Conservation (phyloP, 2,888 invertebrate genomes). For the Pseudoips prasinana region DNA sequence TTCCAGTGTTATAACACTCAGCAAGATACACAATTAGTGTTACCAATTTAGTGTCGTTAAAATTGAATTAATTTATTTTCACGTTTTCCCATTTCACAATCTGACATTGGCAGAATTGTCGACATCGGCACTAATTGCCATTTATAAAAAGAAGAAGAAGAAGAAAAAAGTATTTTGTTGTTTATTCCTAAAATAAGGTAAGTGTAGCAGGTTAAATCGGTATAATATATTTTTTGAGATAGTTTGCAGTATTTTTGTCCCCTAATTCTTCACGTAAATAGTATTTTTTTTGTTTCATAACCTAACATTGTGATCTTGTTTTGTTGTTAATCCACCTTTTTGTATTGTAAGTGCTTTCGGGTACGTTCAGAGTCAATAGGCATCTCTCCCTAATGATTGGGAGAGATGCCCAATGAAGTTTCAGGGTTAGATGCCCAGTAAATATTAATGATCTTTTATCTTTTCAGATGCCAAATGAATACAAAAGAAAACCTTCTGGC, state of each 20-base stretch:
- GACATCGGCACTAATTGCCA: too few species aligned
- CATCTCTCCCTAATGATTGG: neutral
- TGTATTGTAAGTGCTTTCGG: neutral
- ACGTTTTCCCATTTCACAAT: too few species aligned
- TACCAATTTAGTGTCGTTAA: too few species aligned
- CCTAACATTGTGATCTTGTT: neutral
- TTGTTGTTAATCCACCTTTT: neutral
- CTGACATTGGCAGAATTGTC: too few species aligned
- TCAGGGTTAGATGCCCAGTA: neutral
- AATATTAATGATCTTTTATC: neutral
- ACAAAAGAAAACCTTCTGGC: constrained; percentile 3
- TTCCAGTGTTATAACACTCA: too few species aligned
- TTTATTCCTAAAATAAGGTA: neutral
- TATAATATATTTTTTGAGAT: neutral
- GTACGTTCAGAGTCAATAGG: neutral
- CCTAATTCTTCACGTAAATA: neutral
- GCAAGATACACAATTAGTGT: too few species aligned
- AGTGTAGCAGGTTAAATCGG: neutral
- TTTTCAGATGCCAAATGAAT: constrained; percentile 5
- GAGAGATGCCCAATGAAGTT: neutral
- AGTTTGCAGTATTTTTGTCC: neutral
- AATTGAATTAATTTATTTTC: too few species aligned
- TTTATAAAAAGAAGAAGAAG: too few species aligned
- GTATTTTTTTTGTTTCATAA: neutral
- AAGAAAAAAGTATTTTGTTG: too few species aligned